Evolutionary conservation across 2,888 invertebrate genomes (phyloP), one percentile per base, ranked within the genome.

Genomic region (Busseola fusca): DNA sequence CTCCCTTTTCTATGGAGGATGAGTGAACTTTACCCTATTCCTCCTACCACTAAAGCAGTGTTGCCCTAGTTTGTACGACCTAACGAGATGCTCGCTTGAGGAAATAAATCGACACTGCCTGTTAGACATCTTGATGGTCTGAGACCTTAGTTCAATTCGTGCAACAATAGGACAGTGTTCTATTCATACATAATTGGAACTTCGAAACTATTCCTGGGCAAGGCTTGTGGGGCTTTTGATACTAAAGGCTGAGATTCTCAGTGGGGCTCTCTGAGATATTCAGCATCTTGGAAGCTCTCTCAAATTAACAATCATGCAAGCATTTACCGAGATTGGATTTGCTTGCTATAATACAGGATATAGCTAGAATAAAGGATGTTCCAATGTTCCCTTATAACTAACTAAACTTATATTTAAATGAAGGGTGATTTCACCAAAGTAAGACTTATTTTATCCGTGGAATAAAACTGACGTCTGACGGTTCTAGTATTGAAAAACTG

Each of bases 131-230:
- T 63, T 45, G 30, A 30, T 45, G 14, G 21, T 40, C 45, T 40
- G 18, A 48, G 12, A 40, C 34, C 42, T 50, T 21, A 69, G 25
- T 58, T 48, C 34, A 25, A 45, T 45, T 45, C 69, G 14, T 42
- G 34, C 40, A 16, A 74, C 62, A 74, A 63, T 74, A 25, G 50
- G 50, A 30, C 27, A 30, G 14, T 16, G 21, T 18, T 18, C 69
- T 52, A 58, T 74, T 74, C 74, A 74, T 69, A 37, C 14, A 30
- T 74, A 69, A 74, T 74, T 52, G 42, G 62, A 74, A 37, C 69
- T 74, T 21, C 21, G 58, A 16, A 30, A 50, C 60, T 57, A 68
- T 67, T 50, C 50, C 21, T 37, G 21, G 42, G 21, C 27, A 45
- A 27, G 9, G 34, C 42, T 50, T 57, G 14, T 45, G 50, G 4